Evolutionary conservation across 2,113 vertebrate genomes (phyloP).

Genomic region (Lanius collurio): DNA sequence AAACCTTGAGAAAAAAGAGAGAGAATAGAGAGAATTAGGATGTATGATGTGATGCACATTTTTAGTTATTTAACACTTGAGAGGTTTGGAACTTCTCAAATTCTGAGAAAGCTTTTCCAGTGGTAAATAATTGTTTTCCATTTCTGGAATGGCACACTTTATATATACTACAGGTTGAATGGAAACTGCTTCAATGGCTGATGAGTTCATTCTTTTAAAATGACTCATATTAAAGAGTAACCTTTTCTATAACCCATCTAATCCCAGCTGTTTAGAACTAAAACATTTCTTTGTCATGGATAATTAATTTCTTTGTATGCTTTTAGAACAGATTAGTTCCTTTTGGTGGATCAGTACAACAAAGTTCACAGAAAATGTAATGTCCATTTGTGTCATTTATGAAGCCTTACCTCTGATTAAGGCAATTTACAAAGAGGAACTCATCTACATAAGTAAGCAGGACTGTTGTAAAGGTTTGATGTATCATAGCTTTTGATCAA

Average conservation of each 20-base stretch:
- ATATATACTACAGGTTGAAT: constrained; percentile 74
- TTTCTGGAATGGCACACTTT: constrained; percentile 28
- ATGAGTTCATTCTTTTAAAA: constrained; percentile 40
- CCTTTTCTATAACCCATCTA: constrained; percentile 61
- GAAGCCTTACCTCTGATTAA: constrained; percentile 26
- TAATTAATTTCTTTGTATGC: constrained; percentile 40
- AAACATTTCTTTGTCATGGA: constrained; percentile 26
- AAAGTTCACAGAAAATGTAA: constrained; percentile 7
- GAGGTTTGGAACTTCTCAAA: neutral
- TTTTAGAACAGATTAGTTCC: constrained; percentile 57
- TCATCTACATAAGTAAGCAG: constrained; percentile 31
- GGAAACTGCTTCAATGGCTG: constrained; percentile 63
- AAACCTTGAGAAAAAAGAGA: constrained; percentile 83
- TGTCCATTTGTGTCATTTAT: constrained; percentile 6
- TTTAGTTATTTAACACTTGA: neutral
- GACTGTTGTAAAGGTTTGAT: constrained; percentile 5
- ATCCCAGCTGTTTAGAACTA: constrained; percentile 53
- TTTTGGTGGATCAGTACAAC: constrained; percentile 38
- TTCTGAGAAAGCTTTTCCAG: constrained; percentile 18
- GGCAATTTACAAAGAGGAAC: constrained; percentile 17
- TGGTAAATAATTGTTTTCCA: neutral
- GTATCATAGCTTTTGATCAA: neutral
- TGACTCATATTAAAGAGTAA: constrained; percentile 40
- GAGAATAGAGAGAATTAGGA: constrained; percentile 76
- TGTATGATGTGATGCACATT: constrained; percentile 74